Conservation (phyloP, 2,113 vertebrate genomes). For the Dissostichus mawsoni region DNA sequence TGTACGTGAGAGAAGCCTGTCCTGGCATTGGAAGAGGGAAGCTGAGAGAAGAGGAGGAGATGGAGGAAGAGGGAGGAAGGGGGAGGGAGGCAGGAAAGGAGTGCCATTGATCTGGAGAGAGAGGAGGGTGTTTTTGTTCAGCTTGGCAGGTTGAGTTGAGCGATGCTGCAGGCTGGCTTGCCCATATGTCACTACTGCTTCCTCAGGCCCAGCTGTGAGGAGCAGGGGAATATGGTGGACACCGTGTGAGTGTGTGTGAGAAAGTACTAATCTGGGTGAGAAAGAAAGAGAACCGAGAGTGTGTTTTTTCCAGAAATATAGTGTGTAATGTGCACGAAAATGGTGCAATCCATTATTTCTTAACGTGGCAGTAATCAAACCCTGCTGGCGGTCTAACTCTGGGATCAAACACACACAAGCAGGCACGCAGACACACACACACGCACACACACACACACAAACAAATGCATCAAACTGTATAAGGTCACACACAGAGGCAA, state of each 20-base stretch:
- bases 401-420: constrained; percentile 19
- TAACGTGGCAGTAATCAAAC: constrained; percentile 66
- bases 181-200: constrained; percentile 67
- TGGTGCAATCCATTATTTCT: constrained; percentile 70
- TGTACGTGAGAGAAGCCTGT: background rate
- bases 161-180: constrained; percentile 66
- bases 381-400: constrained; percentile 40
- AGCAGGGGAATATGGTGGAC: constrained; percentile 26
- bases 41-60: background rate
- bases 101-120: constrained; percentile 31
- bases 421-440: background rate
- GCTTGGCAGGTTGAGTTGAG: constrained; percentile 68
- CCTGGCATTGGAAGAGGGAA: background rate
- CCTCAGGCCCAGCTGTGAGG: constrained; percentile 68
- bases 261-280: background rate
- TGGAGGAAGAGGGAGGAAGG: background rate
- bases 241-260: background rate
- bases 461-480: background rate
- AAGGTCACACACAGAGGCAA: background rate
- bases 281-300: constrained; percentile 11
- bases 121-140: constrained; percentile 58
- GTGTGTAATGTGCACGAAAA: constrained; percentile 51
- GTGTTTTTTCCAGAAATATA: constrained; percentile 7
- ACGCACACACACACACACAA: background rate
- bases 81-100: background rate